Evolutionary conservation across 2,113 vertebrate species (phyloP).

Genomic region (Gallinago undulata): DNA sequence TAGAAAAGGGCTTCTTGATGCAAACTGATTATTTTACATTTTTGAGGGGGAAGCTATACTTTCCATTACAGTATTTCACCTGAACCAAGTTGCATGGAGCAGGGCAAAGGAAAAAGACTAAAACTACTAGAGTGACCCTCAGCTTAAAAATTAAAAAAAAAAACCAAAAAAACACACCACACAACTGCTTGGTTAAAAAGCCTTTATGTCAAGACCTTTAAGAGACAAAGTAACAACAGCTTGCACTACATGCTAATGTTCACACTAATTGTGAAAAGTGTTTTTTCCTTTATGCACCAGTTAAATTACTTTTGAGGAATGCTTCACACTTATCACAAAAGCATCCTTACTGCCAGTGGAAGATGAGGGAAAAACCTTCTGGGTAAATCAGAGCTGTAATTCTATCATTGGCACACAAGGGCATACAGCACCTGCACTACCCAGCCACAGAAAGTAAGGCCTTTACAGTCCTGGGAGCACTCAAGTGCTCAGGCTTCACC

Average conservation of each 20-base stretch:
- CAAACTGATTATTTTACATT: neutral
- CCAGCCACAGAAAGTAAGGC: neutral
- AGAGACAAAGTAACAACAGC: neutral
- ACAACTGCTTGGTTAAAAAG: neutral
- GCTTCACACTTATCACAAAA: neutral
- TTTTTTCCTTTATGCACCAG: neutral
- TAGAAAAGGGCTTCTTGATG: no score
- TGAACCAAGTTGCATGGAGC: neutral
- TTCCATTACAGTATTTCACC: neutral
- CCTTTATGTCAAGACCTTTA: neutral
- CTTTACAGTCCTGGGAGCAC: neutral
- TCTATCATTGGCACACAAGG: neutral
- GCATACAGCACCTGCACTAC: accelerated
- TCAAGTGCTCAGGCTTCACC: neutral
- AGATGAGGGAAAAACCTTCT: neutral
- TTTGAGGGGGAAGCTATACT: neutral
- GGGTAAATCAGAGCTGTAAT: neutral
- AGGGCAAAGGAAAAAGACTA: neutral
- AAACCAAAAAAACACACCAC: neutral
- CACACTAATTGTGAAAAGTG: neutral
- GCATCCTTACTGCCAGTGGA: neutral
- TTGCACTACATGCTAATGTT: neutral
- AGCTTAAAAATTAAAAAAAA: neutral
- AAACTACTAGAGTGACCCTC: neutral
- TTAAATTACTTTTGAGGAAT: neutral